A percentile compares a stretch with the other conserved stretches of the same genome.
phyloP scores from a whole-genome alignment of 2,888 invertebrate genomes.

The Tenodera sinensis region DNA sequence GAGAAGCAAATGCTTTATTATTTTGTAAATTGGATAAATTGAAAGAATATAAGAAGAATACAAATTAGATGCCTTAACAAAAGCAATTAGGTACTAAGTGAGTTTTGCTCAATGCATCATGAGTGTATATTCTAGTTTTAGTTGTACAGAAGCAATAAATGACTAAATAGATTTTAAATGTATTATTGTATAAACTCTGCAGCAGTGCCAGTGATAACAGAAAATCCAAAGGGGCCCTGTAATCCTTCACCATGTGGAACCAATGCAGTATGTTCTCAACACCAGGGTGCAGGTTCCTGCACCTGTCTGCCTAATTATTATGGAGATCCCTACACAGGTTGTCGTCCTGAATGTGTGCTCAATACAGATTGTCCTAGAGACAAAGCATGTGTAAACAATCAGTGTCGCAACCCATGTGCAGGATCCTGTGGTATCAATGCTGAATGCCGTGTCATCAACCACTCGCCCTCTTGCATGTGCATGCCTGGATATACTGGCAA shows the following conservation, averaged over 20 bases:
- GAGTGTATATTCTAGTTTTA: too few species aligned
- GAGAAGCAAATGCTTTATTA: too few species aligned
- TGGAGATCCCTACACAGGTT: slow-evolving; percentile 81
- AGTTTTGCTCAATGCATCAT: not conserved
- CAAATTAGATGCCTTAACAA: too few species aligned
- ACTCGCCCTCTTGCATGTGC: slow-evolving; percentile 75
- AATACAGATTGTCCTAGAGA: slow-evolving; percentile 77
- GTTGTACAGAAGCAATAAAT: not conserved
- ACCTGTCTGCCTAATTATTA: slow-evolving; percentile 75
- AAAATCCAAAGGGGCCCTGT: slow-evolving; percentile 62
- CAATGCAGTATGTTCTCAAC: slow-evolving; percentile 78
- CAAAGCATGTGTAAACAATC: slow-evolving; percentile 76
- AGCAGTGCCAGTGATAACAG: slow-evolving; percentile 33
- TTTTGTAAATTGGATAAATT: too few species aligned
- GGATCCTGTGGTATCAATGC: slow-evolving; percentile 81
- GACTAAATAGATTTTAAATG: not conserved
- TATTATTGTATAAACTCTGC: not conserved
- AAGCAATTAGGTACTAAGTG: not conserved
- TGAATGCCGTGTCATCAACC: slow-evolving; percentile 76
- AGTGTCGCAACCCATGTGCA: slow-evolving; percentile 78
- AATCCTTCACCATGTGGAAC: slow-evolving; percentile 81
- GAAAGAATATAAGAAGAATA: too few species aligned
- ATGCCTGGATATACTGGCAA: slow-evolving; percentile 72
- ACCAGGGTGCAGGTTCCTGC: slow-evolving; percentile 76
- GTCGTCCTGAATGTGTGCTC: slow-evolving; percentile 84